Evolutionary conservation across 2,113 vertebrate species (phyloP).

Genomic region (Syrrhaptes paradoxus): DNA sequence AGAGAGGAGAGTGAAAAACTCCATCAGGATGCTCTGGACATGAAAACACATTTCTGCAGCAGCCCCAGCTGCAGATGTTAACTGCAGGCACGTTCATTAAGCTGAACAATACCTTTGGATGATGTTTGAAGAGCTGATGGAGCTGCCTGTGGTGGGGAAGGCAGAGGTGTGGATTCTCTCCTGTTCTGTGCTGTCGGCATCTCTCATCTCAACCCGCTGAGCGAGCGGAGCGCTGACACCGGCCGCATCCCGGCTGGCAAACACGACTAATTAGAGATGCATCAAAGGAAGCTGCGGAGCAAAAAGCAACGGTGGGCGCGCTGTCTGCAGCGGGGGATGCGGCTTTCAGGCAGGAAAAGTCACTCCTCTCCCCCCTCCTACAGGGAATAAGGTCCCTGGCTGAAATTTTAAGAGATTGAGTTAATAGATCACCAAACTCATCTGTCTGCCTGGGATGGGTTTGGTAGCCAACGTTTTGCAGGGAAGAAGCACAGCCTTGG

Average conservation of each 20-base stretch:
- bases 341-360: neutral
- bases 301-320: neutral
- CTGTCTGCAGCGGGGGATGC: neutral
- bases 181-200: neutral
- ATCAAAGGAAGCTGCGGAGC: neutral
- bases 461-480: fast-evolving
- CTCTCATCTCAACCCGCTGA: neutral
- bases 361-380: neutral
- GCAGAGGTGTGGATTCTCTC: conserved; percentile 18
- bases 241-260: neutral
- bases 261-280: neutral
- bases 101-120: neutral
- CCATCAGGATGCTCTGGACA: fast-evolving
- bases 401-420: fast-evolving
- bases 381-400: fast-evolving
- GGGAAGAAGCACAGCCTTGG: neutral
- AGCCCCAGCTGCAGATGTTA: neutral
- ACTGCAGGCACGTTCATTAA: neutral
- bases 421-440: neutral
- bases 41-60: fast-evolving
- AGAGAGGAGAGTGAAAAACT: fast-evolving
- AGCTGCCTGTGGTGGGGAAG: neutral
- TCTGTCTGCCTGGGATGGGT: neutral
- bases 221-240: neutral
- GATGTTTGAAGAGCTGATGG: neutral